Base-by-base conservation (phyloP, 2,797 vertebrate genomes). In the Muscicapa striata region DNA sequence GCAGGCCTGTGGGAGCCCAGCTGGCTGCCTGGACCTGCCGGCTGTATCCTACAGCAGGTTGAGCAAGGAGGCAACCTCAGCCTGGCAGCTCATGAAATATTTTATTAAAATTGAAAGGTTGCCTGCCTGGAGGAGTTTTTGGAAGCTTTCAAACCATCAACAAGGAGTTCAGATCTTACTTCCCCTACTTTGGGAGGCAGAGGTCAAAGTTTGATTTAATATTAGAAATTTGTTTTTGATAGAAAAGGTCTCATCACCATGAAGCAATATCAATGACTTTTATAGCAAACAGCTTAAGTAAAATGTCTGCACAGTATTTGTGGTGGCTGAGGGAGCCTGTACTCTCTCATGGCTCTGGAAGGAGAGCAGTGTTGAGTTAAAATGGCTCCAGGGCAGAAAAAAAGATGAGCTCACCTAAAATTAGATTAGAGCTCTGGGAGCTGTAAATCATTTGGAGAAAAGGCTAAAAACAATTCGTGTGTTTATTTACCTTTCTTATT, bases 321-420 rank as follows among this genome's bases (percentile, higher is more conserved):
- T 79, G 80, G 81, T 88, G 75, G 79, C 75, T 75, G 17, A 74
- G 90, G 88, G 87, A 94, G 68, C 64, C 79, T 86, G 63, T 79
- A 67, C 46, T 94, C 94, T 94, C 91, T 87, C 1, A 1, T 72
- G 91, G 61, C 84, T 94, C 87, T 94, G 90, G 66, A 81, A 89
- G 62, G 62, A 95, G 78, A 93, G 55, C 69, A 88, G 55, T 97
- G 96, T 96, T 95, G 93, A 97, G 95, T 97, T 95, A 92, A 97
- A 93, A 91, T 84, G 92, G 78, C 94, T 96, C 61, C 86, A 95
- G 90, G 77, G 77, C 87, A 93, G 41, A 49, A 85, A 49, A 49
- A 80, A 59, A 55, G 90, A 87, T 90, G 86, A 94, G 90, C 66
- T 84, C 86, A 90, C 73, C 62, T 95, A 93, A 84, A 84, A 92